These are phyloP conservation scores for Drosophila leonis DNA, from an alignment of 2,888 invertebrate species.

Conservation along the genomic window DNA sequence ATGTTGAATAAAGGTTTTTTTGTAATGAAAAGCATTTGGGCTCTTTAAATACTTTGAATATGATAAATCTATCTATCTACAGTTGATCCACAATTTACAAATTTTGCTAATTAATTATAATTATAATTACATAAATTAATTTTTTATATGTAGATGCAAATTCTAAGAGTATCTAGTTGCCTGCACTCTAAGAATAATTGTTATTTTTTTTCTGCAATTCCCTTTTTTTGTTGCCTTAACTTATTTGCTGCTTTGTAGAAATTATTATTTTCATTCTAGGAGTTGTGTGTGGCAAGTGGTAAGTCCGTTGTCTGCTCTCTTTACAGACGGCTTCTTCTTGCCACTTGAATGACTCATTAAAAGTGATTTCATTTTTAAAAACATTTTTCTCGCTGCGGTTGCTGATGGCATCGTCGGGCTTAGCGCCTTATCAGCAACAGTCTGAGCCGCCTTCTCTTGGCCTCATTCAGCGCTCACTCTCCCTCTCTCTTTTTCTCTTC, in stretches of 20 bases:
- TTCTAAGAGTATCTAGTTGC: constrained; percentile 7
- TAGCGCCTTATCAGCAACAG: constrained; percentile 60
- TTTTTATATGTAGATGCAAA: too few relatives aligned
- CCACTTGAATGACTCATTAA: constrained; percentile 82
- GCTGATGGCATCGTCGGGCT: constrained; percentile 59
- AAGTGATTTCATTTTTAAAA: constrained; percentile 80
- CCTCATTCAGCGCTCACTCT: constrained; percentile 5
- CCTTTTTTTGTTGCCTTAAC: constrained; percentile 14
- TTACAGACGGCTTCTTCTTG: constrained; percentile 50
- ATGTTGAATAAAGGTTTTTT: too few relatives aligned
- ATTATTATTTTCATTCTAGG: constrained; percentile 70
- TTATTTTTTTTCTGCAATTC: constrained; percentile 6
- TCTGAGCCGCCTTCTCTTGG: constrained; percentile 29
- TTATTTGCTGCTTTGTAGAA: constrained; percentile 65
- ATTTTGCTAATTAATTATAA: too few relatives aligned
- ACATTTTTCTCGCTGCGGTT: constrained; percentile 72
- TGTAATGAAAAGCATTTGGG: too few relatives aligned
- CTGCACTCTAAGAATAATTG: not conserved
- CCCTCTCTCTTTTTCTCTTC: constrained; percentile 4
- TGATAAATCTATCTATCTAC: too few relatives aligned
- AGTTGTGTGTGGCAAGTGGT: constrained; percentile 33
- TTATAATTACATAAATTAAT: too few relatives aligned
- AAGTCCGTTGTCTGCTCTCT: constrained; percentile 18
- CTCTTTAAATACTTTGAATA: too few relatives aligned
- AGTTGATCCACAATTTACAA: not conserved